phyloP scores from a whole-genome alignment of 2,888 invertebrate species.

The Parasteatoda lunata region DNA sequence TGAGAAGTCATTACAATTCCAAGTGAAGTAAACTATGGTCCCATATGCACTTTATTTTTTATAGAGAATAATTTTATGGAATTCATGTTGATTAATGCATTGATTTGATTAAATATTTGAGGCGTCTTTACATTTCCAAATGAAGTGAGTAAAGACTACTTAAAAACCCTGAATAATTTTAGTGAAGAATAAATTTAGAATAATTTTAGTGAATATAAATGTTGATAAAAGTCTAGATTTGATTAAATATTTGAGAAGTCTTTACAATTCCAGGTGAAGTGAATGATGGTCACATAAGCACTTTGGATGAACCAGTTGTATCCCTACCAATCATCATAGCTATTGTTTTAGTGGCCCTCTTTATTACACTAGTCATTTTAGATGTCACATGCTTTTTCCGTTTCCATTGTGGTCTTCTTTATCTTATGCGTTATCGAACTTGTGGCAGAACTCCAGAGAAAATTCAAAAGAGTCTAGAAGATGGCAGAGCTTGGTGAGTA shows the following conservation, averaged over 20 bases:
- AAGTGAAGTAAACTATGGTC: conserved; percentile 49
- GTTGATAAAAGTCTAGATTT: not conserved
- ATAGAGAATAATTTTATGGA: too few species aligned
- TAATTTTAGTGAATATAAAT: not conserved
- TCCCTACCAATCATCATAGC: conserved; percentile 82
- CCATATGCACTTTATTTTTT: conserved; percentile 3
- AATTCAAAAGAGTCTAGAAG: conserved; percentile 42
- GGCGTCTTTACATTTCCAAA: too few species aligned
- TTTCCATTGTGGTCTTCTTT: conserved; percentile 77
- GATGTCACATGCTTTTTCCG: conserved; percentile 86
- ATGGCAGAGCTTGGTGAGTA: conserved; percentile 60
- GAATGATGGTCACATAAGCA: conserved; percentile 41
- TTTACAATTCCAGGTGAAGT: conserved; percentile 31
- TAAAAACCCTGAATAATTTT: too few species aligned
- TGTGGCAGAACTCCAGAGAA: conserved; percentile 65
- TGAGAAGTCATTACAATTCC: not conserved
- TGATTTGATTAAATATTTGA: too few species aligned
- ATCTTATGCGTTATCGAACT: conserved; percentile 66
- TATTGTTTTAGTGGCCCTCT: conserved; percentile 85
- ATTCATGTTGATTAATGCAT: too few species aligned
- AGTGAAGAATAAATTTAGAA: too few species aligned
- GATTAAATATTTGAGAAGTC: too few species aligned
- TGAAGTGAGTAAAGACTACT: too few species aligned
- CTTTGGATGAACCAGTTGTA: conserved; percentile 33
- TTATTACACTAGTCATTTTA: conserved; percentile 83